These are phyloP conservation scores for Lerista edwardsae DNA, from an alignment of 2,797 vertebrate genomes.

Conservation along the genomic window DNA sequence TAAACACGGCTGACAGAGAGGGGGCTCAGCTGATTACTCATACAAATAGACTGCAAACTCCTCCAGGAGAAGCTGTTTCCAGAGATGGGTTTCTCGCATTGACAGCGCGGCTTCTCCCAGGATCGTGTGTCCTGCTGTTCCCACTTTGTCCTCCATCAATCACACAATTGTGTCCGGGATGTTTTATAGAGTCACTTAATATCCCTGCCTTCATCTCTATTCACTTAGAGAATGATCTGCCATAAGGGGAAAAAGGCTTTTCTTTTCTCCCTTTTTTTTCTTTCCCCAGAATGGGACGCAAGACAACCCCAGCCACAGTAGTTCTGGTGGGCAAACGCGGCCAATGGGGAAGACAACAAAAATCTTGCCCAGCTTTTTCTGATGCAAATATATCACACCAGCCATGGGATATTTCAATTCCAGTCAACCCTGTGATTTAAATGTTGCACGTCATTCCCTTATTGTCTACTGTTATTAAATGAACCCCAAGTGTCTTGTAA, in stretches of 20 bases:
- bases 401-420: conserved; percentile 66
- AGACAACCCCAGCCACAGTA: conserved; percentile 77
- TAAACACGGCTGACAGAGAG: conserved; percentile 98
- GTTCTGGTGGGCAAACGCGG: conserved; percentile 69
- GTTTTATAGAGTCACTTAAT: conserved; percentile 99
- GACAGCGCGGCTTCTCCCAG: conserved; percentile 90
- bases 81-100: conserved; percentile 87
- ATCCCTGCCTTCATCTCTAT: conserved; percentile 98
- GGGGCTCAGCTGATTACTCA: conserved; percentile 95
- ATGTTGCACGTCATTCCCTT: conserved; percentile 56
- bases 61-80: conserved; percentile 86
- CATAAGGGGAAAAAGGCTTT: conserved; percentile 84
- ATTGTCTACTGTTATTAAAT: conserved; percentile 68
- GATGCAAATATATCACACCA: conserved; percentile 77
- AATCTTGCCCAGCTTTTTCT: conserved; percentile 70
- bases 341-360: conserved; percentile 20
- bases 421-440: conserved; percentile 67
- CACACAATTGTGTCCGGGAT: conserved; percentile 97
- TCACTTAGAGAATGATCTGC: conserved; percentile 93
- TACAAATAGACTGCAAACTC: conserved; percentile 98
- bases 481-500: conserved; percentile 27
- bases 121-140: conserved; percentile 95
- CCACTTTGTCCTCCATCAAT: conserved; percentile 99
- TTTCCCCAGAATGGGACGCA: conserved; percentile 77
- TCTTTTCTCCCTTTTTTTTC: too few species aligned